Evolutionary conservation across 2,888 invertebrate species (phyloP), one percentile per base, ranked within the genome.

Genomic region (Cephus nigrinus): DNA sequence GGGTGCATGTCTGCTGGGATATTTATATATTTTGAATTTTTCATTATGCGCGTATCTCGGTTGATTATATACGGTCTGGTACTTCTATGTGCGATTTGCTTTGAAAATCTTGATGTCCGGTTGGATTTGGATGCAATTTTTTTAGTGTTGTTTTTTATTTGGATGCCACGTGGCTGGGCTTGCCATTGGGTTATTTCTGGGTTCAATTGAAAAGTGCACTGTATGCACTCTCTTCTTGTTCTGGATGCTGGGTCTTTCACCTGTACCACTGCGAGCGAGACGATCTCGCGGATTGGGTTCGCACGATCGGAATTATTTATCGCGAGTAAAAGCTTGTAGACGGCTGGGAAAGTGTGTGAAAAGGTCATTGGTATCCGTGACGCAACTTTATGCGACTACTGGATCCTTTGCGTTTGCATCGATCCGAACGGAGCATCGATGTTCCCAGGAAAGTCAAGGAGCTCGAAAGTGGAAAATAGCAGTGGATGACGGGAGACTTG

Each of bases 321-420:
- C 80, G 83, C 74, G 79, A 84, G 82, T 83, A 84, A 85, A 84
- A 84, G 85, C 55, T 80, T 81, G 83, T 3, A 86, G 86, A 86
- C 85, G 85, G 81, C 81, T 82, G 84, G 82, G 84, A 84, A 84
- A 82, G 80, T 77, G 75, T 79, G 80, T 80, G 81, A 74, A 83
- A 86, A 84, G 82, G 81, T 84, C 82, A 82, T 79, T 78, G 77
- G 78, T 79, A 55, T 55, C 55, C 73, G 81, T 85, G 85, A 84
- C 78, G 84, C 82, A 86, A 84, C 77, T 68, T 79, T 82, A 23
- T 55, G 55, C 2, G 23, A 23, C 23, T 55, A 55, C 55, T 55
- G 55, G 55, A 55, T 55, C 23, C 55, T 55, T 55, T 55, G 9
- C 2, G 23, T 55, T 23, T 23, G 55, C 23, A 23, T 23, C 0